Conservation (phyloP, 2,888 invertebrate genomes). For the Bellardia bayeri region DNA sequence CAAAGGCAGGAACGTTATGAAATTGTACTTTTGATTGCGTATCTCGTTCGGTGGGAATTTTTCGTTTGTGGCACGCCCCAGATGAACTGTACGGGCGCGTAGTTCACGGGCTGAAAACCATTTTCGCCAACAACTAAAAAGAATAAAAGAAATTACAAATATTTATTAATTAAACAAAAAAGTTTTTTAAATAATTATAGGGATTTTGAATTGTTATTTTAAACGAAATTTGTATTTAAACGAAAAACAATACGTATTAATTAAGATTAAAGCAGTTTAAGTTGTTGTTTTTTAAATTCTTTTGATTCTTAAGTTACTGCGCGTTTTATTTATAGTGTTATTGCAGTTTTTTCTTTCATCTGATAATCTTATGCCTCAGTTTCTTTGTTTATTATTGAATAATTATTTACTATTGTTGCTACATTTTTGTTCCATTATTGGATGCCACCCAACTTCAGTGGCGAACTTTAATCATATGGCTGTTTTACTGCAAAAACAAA, state of each 20-base stretch:
- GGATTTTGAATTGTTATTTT: too few species aligned
- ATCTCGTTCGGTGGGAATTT: slow-evolving; percentile 98
- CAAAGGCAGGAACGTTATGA: slow-evolving; percentile 94
- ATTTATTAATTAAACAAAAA: too few species aligned
- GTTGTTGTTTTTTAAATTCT: too few species aligned
- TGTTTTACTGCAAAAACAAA: background rate
- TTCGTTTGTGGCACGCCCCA: slow-evolving; percentile 90
- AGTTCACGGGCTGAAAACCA: slow-evolving; percentile 90
- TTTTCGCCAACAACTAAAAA: slow-evolving; percentile 90
- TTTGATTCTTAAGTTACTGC: too few species aligned
- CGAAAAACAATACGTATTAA: too few species aligned
- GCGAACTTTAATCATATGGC: background rate
- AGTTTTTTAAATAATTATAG: too few species aligned
- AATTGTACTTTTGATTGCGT: slow-evolving; percentile 98
- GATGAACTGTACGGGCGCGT: slow-evolving; percentile 90
- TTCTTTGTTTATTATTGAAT: background rate
- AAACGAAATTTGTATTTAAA: too few species aligned
- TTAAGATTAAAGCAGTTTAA: too few species aligned
- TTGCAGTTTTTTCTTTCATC: background rate
- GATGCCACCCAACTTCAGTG: background rate
- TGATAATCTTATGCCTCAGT: background rate
- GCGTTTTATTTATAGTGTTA: too few species aligned
- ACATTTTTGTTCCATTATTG: slow-evolving; percentile 1
- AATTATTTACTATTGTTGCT: background rate
- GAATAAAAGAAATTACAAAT: background rate